A percentile compares a stretch with the other conserved stretches of the same genome.
These are phyloP conservation scores for Lamproptera curius DNA, from an alignment of 2,888 invertebrate genomes.

Conservation along the genomic window DNA sequence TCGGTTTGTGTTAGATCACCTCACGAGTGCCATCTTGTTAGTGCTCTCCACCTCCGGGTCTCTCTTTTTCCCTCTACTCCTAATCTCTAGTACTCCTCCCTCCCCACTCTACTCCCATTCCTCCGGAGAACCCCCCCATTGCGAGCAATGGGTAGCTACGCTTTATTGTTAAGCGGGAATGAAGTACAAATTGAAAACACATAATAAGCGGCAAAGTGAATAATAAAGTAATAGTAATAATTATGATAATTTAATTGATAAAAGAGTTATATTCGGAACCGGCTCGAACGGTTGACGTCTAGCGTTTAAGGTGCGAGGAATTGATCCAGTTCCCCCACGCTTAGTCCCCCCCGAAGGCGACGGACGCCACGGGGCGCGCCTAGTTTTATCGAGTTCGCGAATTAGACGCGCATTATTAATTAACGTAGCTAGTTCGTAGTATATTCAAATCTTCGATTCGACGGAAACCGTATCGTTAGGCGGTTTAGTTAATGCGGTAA, in stretches of 20 bases:
- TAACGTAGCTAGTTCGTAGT: constrained; percentile 64
- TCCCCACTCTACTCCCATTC: background rate
- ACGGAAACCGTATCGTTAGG: too few relatives aligned
- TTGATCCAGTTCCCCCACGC: constrained; percentile 40
- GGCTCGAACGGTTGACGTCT: constrained; percentile 59
- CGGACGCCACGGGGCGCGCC: constrained; percentile 27
- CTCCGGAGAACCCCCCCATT: constrained; percentile 6
- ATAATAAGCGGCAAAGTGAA: constrained; percentile 51
- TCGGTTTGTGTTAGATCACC: constrained; percentile 63
- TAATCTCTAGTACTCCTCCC: background rate
- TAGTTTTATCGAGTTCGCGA: constrained; percentile 59
- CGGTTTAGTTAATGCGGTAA: too few relatives aligned
- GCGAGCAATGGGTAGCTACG: constrained; percentile 20
- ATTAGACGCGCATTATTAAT: constrained; percentile 56
- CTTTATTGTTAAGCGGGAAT: constrained; percentile 34
- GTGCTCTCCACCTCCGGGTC: constrained; percentile 17
- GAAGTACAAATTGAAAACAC: constrained; percentile 65
- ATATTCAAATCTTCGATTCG: constrained; percentile 64
- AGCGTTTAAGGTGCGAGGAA: constrained; percentile 62
- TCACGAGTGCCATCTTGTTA: constrained; percentile 63
- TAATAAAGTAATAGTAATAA: background rate
- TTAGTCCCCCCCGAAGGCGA: constrained; percentile 15
- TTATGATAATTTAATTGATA: background rate
- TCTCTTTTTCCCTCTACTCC: constrained; percentile 10
- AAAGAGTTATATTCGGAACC: constrained; percentile 21